Percentiles rank a stretch among this genome's conserved stretches.
phyloP scores from a whole-genome alignment of 2,797 vertebrate genomes.

The Luscinia megarhynchos region DNA sequence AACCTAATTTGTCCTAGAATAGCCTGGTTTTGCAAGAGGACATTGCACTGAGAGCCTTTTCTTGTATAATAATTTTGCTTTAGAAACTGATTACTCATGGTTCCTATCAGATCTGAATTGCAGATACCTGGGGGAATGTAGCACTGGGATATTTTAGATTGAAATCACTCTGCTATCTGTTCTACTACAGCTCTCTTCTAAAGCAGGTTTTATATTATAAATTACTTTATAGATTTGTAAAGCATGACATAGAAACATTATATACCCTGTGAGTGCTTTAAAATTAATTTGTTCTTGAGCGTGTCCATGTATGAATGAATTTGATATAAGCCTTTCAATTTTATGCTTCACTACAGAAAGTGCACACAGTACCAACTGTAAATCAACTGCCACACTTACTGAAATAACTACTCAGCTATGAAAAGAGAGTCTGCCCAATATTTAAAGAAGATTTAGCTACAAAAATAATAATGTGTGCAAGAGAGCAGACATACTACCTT shows the following conservation, averaged over 20 bases:
- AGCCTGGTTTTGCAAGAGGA: neutral
- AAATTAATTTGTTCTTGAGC: conserved; percentile 77
- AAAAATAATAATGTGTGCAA: neutral
- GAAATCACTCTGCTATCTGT: conserved; percentile 36
- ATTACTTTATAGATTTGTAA: conserved; percentile 71
- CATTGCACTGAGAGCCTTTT: neutral
- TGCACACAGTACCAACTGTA: conserved; percentile 60
- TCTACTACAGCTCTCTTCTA: conserved; percentile 40
- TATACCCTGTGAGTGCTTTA: conserved; percentile 68
- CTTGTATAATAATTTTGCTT: conserved; percentile 23
- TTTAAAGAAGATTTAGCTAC: conserved; percentile 56
- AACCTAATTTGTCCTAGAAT: conserved; percentile 7
- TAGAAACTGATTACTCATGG: conserved; percentile 36
- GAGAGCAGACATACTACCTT: neutral
- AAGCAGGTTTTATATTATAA: conserved; percentile 64
- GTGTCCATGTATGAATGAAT: conserved; percentile 65
- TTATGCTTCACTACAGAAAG: conserved; percentile 69
- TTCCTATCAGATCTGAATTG: conserved; percentile 52
- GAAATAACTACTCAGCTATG: conserved; percentile 53
- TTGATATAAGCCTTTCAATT: conserved; percentile 74
- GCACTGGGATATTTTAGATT: conserved; percentile 44
- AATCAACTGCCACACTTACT: conserved; percentile 63
- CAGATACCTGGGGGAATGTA: conserved; percentile 12
- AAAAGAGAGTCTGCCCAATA: conserved; percentile 30
- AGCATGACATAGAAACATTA: conserved; percentile 70